phyloP scores from a whole-genome alignment of 2,888 invertebrate species.

The Muscina levida region DNA sequence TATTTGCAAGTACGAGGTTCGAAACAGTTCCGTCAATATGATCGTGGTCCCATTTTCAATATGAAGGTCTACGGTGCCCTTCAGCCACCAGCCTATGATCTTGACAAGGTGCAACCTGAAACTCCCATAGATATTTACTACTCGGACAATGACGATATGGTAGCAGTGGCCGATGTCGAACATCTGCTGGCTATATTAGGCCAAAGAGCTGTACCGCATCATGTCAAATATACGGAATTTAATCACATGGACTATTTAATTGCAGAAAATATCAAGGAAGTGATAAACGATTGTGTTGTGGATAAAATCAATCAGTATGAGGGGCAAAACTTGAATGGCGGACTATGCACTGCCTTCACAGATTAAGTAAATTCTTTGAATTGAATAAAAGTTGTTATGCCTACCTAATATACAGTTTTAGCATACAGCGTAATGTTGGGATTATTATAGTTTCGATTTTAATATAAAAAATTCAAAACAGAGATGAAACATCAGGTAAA shows the following conservation, averaged over 20 bases:
- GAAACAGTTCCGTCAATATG: conserved; percentile 65
- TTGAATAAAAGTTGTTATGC: too few relatives aligned
- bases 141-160: conserved; percentile 64
- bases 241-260: conserved; percentile 69
- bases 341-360: neutral
- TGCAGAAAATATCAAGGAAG: conserved; percentile 61
- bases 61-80: conserved; percentile 45
- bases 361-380: too few relatives aligned
- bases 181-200: conserved; percentile 56
- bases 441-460: too few relatives aligned
- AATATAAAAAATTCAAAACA: too few relatives aligned
- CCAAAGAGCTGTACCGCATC: conserved; percentile 49
- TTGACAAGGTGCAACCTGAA: conserved; percentile 55
- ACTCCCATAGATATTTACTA: conserved; percentile 66
- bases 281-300: conserved; percentile 65
- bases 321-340: neutral
- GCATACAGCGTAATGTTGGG: too few relatives aligned
- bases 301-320: conserved; percentile 55
- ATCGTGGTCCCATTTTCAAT: conserved; percentile 61
- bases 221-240: conserved; percentile 64
- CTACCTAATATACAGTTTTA: too few relatives aligned
- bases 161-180: conserved; percentile 62
- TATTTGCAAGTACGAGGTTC: conserved; percentile 67
- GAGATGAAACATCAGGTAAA: too few relatives aligned
- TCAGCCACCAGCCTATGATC: conserved; percentile 64